A percentile compares a stretch with the other conserved stretches of the same genome.
These are phyloP conservation scores for Ichneumoninae sp. DNA, from an alignment of 2,888 invertebrate species.

Conservation along the genomic window DNA sequence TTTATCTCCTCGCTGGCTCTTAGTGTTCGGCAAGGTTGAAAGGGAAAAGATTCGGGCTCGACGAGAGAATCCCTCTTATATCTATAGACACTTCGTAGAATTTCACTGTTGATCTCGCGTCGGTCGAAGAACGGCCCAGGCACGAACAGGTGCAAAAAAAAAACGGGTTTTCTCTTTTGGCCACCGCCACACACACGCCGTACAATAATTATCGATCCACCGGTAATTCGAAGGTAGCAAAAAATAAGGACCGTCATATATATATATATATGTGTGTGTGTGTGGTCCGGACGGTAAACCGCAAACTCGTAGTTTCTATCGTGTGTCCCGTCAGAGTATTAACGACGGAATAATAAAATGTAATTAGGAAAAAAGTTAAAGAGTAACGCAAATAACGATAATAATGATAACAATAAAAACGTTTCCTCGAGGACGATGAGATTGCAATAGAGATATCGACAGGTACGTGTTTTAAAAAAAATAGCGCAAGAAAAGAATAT, in stretches of 20 bases:
- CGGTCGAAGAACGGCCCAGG: background rate
- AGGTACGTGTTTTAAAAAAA: background rate
- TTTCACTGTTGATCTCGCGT: slow-evolving; percentile 33
- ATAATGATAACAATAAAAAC: background rate
- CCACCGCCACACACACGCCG: slow-evolving; percentile 17
- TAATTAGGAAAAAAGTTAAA: background rate
- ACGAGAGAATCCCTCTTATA: slow-evolving; percentile 15
- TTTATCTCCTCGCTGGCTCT: slow-evolving; percentile 15
- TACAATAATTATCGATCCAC: slow-evolving; percentile 25
- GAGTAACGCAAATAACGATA: no score
- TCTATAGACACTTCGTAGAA: slow-evolving; percentile 17
- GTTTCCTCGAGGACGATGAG: background rate
- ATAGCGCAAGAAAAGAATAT: background rate
- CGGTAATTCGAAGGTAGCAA: slow-evolving; percentile 34
- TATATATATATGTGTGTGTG: background rate
- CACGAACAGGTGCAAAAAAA: slow-evolving; percentile 43
- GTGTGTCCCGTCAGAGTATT: background rate
- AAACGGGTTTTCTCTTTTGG: slow-evolving; percentile 18
- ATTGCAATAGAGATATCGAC: background rate
- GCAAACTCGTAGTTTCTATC: background rate
- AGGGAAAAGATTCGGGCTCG: slow-evolving; percentile 45
- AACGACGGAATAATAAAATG: background rate
- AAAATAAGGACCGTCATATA: background rate
- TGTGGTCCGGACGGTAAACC: background rate
- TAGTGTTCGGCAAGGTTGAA: slow-evolving; percentile 40